A percentile compares a stretch with the other conserved stretches of the same genome.
Evolutionary conservation across 1,140 invertebrate genomes (phyloP).

Genomic region (Drosophila aff.): DNA sequence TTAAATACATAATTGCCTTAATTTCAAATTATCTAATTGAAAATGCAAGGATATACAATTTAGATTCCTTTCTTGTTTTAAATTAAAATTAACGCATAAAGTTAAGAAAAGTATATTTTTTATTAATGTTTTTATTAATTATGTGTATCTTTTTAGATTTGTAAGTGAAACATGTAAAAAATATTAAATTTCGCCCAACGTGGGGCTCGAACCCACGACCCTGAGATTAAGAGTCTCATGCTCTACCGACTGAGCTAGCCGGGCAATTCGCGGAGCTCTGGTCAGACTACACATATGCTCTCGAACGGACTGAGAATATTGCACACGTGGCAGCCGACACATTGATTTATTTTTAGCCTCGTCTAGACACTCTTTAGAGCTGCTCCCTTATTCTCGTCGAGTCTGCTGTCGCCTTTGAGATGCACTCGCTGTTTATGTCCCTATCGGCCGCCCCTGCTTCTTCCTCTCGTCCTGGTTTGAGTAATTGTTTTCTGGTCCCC

Average conservation of each 20-base stretch:
- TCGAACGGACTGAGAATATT: constrained; percentile 1
- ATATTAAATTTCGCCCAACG: constrained; percentile 88
- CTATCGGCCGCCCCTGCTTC: neutral
- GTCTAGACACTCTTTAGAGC: constrained; percentile 4
- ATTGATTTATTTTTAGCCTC: constrained; percentile 45
- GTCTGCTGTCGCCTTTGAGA: neutral
- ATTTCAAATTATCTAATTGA: no score
- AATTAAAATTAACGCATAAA: no score
- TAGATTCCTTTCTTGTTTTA: no score
- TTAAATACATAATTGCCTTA: no score
- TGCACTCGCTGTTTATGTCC: neutral
- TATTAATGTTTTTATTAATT: no score
- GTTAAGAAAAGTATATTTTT: no score
- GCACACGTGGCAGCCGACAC: constrained; percentile 13
- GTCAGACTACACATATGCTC: constrained; percentile 11
- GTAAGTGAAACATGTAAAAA: neutral
- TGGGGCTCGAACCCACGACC: constrained; percentile 96
- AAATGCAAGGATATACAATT: no score
- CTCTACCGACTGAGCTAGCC: constrained; percentile 96
- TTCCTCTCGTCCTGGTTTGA: constrained; percentile 5
- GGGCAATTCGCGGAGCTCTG: constrained; percentile 84
- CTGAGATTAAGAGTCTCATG: constrained; percentile 97
- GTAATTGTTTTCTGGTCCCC: constrained; percentile 53
- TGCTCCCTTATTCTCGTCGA: neutral
- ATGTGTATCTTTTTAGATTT: no score